phyloP scores from a whole-genome alignment of 1,140 invertebrate genomes.

The Myzus persicae region DNA sequence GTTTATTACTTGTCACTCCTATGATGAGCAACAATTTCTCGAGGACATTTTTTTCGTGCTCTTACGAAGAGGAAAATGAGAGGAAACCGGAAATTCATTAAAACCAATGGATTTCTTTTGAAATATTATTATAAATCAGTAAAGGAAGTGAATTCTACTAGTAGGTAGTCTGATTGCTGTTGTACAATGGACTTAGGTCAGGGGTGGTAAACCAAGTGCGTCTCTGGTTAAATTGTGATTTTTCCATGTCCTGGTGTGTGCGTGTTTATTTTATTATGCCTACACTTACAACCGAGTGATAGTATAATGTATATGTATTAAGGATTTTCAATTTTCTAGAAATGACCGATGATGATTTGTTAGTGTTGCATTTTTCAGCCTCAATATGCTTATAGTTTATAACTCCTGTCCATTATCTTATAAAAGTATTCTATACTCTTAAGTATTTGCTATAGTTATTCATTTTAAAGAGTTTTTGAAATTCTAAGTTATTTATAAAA shows the following conservation, averaged over 20 bases:
- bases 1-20: background rate
- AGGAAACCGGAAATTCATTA: constrained; percentile 24
- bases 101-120: background rate
- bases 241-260: background rate
- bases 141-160: background rate
- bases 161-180: background rate
- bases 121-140: constrained; percentile 17
- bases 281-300: background rate
- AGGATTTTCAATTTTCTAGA: background rate
- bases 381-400: background rate
- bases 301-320: background rate
- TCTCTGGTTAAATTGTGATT: background rate
- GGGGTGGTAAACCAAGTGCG: background rate
- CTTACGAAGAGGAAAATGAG: background rate
- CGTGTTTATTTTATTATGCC: background rate
- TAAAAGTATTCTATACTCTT: background rate
- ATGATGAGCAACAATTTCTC: constrained; percentile 42
- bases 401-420: background rate
- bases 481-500: background rate
- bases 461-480: background rate
- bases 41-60: background rate
- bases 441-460: background rate
- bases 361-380: background rate
- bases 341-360: background rate
- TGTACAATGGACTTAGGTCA: background rate